A percentile compares a stretch with the other conserved stretches of the same genome.
phyloP scores from a whole-genome alignment of 2,113 vertebrate species.

The Antigone vipio region DNA sequence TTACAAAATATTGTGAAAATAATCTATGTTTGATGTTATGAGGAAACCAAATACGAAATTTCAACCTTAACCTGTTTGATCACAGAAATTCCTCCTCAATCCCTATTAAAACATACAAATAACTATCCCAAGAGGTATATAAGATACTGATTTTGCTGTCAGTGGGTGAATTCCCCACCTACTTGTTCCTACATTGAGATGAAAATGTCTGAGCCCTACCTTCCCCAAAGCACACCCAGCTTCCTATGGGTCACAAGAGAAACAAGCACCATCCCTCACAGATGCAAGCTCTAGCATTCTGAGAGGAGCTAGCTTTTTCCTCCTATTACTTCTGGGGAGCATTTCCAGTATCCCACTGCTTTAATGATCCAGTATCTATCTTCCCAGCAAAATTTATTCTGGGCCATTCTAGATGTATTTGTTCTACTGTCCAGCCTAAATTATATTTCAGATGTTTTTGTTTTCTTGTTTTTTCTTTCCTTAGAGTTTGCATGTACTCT shows the following conservation, averaged over 20 bases:
- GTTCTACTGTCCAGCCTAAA: neutral
- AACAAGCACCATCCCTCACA: neutral
- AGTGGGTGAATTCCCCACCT: neutral
- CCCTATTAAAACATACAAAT: neutral
- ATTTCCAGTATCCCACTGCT: neutral
- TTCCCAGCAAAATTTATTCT: neutral
- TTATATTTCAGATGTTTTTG: rapidly evolving
- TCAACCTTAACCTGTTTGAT: neutral
- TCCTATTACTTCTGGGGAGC: neutral
- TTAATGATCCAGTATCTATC: neutral
- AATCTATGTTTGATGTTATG: neutral
- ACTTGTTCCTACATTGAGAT: neutral
- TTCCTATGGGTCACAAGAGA: neutral
- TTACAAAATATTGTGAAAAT: neutral
- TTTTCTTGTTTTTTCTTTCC: neutral
- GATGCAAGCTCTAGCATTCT: neutral
- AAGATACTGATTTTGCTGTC: neutral
- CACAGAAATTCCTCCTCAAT: neutral
- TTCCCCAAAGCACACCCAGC: neutral
- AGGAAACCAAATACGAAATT: neutral
- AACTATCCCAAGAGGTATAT: neutral
- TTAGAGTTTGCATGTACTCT: neutral
- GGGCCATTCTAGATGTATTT: neutral
- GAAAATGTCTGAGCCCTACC: neutral
- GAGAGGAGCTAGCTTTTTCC: neutral